A percentile compares a stretch with the other conserved stretches of the same genome.
These are phyloP conservation scores for Drosophila pruinosa DNA, from an alignment of 1,140 invertebrate species.

Conservation along the genomic window DNA sequence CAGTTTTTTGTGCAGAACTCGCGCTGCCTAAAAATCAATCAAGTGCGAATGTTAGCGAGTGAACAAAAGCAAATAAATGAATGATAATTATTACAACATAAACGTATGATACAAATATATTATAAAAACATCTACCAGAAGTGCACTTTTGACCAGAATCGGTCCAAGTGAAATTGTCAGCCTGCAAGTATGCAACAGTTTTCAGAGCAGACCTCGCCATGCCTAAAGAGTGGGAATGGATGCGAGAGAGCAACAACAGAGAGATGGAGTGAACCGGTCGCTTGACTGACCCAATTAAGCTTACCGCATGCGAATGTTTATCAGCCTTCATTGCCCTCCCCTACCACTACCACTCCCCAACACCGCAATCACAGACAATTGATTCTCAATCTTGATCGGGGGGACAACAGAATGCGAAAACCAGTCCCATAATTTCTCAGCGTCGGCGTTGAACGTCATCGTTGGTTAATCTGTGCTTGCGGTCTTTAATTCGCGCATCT, in stretches of 20 bases:
- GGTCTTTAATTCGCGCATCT: not conserved
- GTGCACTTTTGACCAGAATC: no score
- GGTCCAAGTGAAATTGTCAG: not conserved
- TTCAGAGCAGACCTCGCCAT: not conserved
- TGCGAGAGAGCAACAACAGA: not conserved
- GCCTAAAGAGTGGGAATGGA: not conserved
- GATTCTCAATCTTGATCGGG: not conserved
- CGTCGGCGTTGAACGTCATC: constrained; percentile 9
- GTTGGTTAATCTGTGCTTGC: not conserved
- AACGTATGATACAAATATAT: no score
- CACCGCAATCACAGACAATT: not conserved
- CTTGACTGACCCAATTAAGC: constrained; percentile 33
- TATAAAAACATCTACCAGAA: no score
- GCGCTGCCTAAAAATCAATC: no score
- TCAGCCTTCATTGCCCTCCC: not conserved
- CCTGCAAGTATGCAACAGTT: constrained; percentile 14
- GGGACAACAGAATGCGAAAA: constrained; percentile 3
- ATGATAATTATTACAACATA: no score
- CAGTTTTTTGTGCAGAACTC: no score
- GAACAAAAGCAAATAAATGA: no score
- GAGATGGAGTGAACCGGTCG: constrained; percentile 22
- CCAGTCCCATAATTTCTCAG: constrained; percentile 18
- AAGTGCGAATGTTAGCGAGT: no score
- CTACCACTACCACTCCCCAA: not conserved
- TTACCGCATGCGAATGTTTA: constrained; percentile 27